phyloP scores from a whole-genome alignment of 1,140 invertebrate species.

The Brachionus plicatilis region DNA sequence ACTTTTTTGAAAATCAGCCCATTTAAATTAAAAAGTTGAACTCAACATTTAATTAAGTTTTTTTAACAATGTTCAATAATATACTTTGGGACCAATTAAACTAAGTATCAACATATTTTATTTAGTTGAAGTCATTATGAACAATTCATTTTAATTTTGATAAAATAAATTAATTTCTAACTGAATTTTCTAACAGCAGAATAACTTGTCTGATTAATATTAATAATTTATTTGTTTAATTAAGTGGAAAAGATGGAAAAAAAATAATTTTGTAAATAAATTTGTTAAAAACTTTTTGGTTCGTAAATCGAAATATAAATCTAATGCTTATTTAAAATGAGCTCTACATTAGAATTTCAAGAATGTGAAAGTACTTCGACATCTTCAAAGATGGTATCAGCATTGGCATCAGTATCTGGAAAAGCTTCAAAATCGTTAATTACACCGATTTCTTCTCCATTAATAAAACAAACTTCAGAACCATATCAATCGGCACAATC shows the following conservation, averaged over 20 bases:
- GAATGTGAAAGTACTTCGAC: neutral
- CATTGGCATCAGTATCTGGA: neutral
- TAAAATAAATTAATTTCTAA: neutral
- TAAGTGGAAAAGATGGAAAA: no score
- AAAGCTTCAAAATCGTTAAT: neutral
- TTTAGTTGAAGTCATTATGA: neutral
- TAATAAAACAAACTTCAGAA: neutral
- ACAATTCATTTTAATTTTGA: neutral
- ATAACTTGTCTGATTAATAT: no score
- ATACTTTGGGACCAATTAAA: neutral
- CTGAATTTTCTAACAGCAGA: no score
- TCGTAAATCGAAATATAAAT: no score
- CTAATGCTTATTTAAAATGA: neutral
- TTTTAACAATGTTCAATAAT: neutral
- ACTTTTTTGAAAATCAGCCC: no score
- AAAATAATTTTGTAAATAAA: no score
- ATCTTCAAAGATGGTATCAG: slow-evolving; percentile 23
- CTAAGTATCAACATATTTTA: no score
- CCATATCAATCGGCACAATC: neutral
- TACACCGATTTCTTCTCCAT: neutral
- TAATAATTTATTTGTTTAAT: no score
- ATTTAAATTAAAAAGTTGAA: no score
- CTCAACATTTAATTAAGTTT: no score
- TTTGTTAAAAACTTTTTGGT: no score
- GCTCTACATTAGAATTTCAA: neutral